phyloP scores from a whole-genome alignment of 2,888 invertebrate species.

The Drosophila prolongata region DNA sequence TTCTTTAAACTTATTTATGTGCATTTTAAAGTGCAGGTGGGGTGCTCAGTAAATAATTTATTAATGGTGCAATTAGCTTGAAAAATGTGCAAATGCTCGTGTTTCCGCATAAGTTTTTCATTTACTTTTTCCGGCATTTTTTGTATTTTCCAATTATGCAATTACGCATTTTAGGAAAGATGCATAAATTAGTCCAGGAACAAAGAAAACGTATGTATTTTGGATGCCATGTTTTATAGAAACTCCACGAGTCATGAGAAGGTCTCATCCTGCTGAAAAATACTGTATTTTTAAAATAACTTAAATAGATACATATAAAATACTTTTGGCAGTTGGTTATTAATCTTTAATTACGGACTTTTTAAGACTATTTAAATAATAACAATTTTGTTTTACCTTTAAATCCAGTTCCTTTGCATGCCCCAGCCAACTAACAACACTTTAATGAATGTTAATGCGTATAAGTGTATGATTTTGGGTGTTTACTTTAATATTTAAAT shows the following conservation, averaged over 20 bases:
- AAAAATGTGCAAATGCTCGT: slow-evolving; percentile 7
- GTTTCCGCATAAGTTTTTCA: slow-evolving; percentile 4
- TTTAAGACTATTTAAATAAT: background rate
- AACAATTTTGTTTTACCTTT: background rate
- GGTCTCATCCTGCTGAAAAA: slow-evolving; percentile 23
- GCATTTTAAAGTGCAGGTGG: slow-evolving; percentile 15
- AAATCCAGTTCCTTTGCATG: background rate
- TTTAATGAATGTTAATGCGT: background rate
- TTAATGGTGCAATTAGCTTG: slow-evolving; percentile 16
- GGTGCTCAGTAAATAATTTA: slow-evolving; percentile 5
- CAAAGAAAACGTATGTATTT: slow-evolving; percentile 10
- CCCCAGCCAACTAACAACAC: background rate
- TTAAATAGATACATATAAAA: background rate
- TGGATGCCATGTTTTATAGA: slow-evolving; percentile 12
- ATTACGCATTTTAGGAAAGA: slow-evolving; percentile 10
- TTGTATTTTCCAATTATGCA: slow-evolving; percentile 18
- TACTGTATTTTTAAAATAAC: slow-evolving; percentile 16
- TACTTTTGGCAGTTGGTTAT: background rate
- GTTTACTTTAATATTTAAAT: background rate
- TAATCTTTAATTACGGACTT: background rate
- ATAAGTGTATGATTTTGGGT: background rate
- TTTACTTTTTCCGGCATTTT: slow-evolving; percentile 26
- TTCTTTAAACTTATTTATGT: slow-evolving; percentile 1
- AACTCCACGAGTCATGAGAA: slow-evolving; percentile 11
- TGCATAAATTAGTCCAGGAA: slow-evolving; percentile 1